Percentiles rank a stretch among this genome's conserved stretches.
Evolutionary conservation across 2,113 vertebrate species (phyloP).

Genomic region (Phyllostomus hastatus): DNA sequence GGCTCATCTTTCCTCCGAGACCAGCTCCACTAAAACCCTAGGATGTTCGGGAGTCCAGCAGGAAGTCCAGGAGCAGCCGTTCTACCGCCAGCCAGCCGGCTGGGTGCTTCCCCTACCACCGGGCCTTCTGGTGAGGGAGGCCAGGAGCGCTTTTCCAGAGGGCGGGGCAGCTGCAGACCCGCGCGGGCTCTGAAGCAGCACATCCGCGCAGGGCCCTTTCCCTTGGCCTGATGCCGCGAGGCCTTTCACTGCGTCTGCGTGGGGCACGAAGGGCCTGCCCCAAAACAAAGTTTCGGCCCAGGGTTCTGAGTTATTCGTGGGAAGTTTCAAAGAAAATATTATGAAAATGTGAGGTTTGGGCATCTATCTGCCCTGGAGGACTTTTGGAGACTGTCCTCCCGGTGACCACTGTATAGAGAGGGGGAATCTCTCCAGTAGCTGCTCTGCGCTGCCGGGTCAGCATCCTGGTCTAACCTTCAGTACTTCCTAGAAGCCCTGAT

Average conservation of each 20-base stretch:
- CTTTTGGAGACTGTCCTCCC: neutral
- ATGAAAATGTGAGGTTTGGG: neutral
- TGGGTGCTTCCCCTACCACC: neutral
- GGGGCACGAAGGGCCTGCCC: neutral
- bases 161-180: neutral
- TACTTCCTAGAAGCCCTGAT: neutral
- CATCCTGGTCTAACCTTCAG: neutral
- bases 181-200: neutral
- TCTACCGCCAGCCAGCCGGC: neutral
- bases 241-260: too few species aligned
- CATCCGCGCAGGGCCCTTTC: neutral
- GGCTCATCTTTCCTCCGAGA: neutral
- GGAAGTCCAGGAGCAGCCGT: neutral
- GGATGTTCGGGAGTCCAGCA: neutral
- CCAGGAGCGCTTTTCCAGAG: neutral
- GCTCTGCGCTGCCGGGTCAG: neutral
- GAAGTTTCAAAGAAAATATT: neutral
- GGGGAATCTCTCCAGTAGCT: neutral
- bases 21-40: neutral
- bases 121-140: neutral
- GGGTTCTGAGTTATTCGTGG: neutral
- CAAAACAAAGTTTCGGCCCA: neutral
- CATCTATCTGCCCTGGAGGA: neutral
- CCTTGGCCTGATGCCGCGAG: neutral
- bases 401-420: neutral